Conservation (phyloP, 1,140 invertebrate genomes). For the Drosophila setifemur region DNA sequence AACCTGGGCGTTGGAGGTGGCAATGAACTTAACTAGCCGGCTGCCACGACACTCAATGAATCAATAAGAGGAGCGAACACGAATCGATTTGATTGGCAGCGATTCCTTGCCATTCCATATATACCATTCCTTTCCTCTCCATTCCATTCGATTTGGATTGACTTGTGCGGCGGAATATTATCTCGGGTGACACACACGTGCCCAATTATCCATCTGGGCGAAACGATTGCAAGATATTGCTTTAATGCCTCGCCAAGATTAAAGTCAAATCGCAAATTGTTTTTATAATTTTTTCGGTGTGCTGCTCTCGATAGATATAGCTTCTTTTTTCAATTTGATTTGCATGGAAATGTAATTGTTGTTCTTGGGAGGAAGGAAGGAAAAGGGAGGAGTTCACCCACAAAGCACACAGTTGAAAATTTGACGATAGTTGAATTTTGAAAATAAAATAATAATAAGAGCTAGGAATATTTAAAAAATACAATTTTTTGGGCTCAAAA, state of each 20-base stretch:
- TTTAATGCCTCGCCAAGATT: constrained; percentile 34
- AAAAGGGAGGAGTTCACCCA: neutral
- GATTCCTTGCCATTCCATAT: constrained; percentile 19
- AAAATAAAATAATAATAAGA: no score
- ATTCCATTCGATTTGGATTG: constrained; percentile 16
- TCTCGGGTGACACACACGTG: constrained; percentile 30
- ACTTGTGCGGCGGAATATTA: neutral
- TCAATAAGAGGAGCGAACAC: constrained; percentile 36
- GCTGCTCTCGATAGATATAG: neutral
- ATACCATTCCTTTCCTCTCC: no score
- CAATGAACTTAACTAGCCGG: constrained; percentile 51
- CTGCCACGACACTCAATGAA: constrained; percentile 47
- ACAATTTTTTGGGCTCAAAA: no score
- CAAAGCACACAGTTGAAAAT: no score
- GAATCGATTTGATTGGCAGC: constrained; percentile 46
- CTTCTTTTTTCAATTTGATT: constrained; percentile 71
- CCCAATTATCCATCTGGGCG: constrained; percentile 32
- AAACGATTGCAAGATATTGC: constrained; percentile 15
- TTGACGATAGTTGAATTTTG: no score
- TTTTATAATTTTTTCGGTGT: constrained; percentile 70
- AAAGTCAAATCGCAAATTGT: constrained; percentile 62
- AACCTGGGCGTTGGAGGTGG: constrained; percentile 52
- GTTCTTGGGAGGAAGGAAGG: constrained; percentile 5
- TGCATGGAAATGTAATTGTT: constrained; percentile 77
- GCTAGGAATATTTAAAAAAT: no score